Percentiles rank a stretch among this genome's conserved stretches.
These are phyloP conservation scores for Plectrocnemia conspersa DNA, from an alignment of 1,140 invertebrate species.

Conservation along the genomic window DNA sequence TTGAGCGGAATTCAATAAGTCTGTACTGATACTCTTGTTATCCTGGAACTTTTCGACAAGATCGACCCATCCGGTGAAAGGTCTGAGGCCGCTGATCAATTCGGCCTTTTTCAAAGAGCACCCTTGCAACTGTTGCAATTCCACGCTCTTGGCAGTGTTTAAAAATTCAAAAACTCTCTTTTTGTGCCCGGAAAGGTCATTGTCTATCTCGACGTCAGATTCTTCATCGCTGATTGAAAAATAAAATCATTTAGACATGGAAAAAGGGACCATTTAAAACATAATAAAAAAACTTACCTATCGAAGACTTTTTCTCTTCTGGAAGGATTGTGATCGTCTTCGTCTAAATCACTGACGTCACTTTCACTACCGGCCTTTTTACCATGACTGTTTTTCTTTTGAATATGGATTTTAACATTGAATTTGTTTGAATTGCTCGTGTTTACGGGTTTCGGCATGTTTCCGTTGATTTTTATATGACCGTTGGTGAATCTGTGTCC, in stretches of 20 bases:
- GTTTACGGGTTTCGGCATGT: not conserved
- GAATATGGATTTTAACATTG: too few relatives aligned
- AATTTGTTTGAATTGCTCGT: too few relatives aligned
- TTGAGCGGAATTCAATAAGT: constrained; percentile 68
- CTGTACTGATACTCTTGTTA: constrained; percentile 62
- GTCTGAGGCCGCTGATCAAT: constrained; percentile 60
- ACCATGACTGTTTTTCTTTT: too few relatives aligned
- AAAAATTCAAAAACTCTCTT: constrained; percentile 73
- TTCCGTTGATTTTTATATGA: constrained; percentile 1
- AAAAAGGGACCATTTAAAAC: not conserved
- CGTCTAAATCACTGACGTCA: constrained; percentile 27
- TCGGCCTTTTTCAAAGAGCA: constrained; percentile 72
- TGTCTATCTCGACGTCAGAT: constrained; percentile 66
- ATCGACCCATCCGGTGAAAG: constrained; percentile 69
- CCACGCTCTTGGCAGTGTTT: constrained; percentile 59
- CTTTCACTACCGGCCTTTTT: constrained; percentile 18
- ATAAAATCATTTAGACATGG: constrained; percentile 1
- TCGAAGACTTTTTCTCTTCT: constrained; percentile 28
- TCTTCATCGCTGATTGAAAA: constrained; percentile 59
- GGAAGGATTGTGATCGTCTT: constrained; percentile 13
- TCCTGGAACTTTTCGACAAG: constrained; percentile 66
- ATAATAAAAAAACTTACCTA: constrained; percentile 23
- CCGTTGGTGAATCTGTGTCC: constrained; percentile 13
- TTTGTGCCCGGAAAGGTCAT: constrained; percentile 63
- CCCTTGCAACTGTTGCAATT: constrained; percentile 62